phyloP scores from a whole-genome alignment of 2,888 invertebrate species.

The Scaptomyza tumidula region DNA sequence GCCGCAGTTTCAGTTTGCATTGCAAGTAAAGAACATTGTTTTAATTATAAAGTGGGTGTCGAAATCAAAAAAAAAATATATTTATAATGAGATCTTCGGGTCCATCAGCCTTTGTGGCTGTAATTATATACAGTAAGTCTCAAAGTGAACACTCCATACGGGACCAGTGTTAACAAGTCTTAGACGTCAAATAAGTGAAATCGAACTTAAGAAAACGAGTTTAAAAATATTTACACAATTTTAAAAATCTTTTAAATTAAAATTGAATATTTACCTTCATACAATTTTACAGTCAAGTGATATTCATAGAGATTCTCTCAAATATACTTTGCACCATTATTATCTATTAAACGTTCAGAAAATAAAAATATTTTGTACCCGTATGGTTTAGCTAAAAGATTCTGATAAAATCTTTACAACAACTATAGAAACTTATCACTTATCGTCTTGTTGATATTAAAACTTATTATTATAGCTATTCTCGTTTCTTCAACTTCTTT shows the following conservation, averaged over 20 bases:
- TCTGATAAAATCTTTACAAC: background rate
- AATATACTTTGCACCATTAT: too few relatives aligned
- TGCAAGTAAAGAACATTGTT: conserved; percentile 1
- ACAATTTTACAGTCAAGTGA: too few relatives aligned
- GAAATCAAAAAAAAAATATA: too few relatives aligned
- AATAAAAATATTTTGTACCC: background rate
- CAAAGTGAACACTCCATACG: background rate
- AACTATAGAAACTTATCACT: too few relatives aligned
- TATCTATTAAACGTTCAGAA: background rate
- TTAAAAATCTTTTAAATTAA: too few relatives aligned
- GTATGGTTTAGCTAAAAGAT: background rate
- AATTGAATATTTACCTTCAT: too few relatives aligned
- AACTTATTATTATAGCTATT: background rate
- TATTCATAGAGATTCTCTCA: too few relatives aligned
- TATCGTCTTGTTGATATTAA: background rate
- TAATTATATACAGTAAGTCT: conserved; percentile 10
- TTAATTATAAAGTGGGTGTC: background rate
- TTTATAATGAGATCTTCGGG: background rate
- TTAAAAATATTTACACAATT: too few relatives aligned
- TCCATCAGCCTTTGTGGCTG: conserved; percentile 2
- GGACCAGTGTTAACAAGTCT: background rate
- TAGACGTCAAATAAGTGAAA: too few relatives aligned
- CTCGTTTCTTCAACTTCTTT: background rate
- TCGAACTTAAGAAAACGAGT: too few relatives aligned
- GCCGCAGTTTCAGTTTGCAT: conserved; percentile 5